These are phyloP conservation scores for Esox masquinongy DNA, from an alignment of 2,797 vertebrate genomes.

Conservation along the genomic window DNA sequence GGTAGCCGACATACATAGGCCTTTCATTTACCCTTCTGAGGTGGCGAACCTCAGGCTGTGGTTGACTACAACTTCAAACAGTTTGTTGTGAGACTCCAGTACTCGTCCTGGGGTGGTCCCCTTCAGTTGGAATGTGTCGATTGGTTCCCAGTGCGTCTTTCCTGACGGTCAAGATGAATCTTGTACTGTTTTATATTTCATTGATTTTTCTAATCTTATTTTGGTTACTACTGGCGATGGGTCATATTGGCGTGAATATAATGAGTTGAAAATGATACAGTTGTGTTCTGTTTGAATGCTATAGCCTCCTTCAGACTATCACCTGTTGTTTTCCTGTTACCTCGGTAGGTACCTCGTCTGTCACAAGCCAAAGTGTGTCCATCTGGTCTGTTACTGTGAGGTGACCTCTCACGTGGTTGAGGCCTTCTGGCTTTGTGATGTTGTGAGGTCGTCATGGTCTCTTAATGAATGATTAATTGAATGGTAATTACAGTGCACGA, in stretches of 20 bases:
- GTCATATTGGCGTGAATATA: neutral
- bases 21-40: no score
- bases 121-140: neutral
- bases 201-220: neutral
- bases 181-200: neutral
- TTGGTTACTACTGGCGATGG: neutral
- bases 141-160: no score
- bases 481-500: neutral
- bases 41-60: no score
- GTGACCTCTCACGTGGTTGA: neutral
- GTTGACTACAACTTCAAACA: no score
- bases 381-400: neutral
- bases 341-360: neutral
- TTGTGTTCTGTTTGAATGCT: neutral
- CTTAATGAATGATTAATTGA: neutral
- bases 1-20: no score
- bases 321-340: neutral
- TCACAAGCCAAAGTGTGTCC: neutral
- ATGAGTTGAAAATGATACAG: neutral
- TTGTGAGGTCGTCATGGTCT: neutral
- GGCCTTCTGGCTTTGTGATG: neutral
- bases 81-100: neutral
- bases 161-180: neutral
- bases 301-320: neutral
- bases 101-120: neutral